These are phyloP conservation scores for Thamnaconus septentrionalis DNA, from an alignment of 2,113 vertebrate genomes.

Conservation along the genomic window DNA sequence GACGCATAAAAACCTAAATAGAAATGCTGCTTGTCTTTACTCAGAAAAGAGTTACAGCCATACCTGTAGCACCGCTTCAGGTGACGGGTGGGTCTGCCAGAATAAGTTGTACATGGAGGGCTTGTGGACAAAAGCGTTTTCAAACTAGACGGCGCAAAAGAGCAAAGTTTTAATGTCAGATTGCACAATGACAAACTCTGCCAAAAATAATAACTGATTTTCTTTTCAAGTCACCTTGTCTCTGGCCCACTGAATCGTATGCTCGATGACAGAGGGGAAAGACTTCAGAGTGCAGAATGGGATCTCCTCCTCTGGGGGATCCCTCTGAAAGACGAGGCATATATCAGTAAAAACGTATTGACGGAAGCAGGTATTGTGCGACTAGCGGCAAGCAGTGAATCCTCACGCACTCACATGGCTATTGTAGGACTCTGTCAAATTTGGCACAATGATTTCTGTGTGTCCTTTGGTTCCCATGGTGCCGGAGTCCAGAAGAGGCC, in stretches of 20 bases:
- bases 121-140: conserved; percentile 93
- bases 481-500: conserved; percentile 93
- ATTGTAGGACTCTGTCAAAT: conserved; percentile 95
- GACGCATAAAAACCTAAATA: neutral
- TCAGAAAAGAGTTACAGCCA: neutral
- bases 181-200: neutral
- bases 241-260: conserved; percentile 98
- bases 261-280: conserved; percentile 95
- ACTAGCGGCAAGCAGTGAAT: neutral
- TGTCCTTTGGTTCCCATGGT: conserved; percentile 99
- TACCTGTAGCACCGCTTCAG: conserved; percentile 90
- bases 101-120: conserved; percentile 95
- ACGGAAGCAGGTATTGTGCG: neutral
- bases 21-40: neutral
- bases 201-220: neutral
- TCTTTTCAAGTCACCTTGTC: conserved; percentile 84
- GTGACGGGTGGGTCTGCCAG: conserved; percentile 88
- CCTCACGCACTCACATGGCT: conserved; percentile 88
- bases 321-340: conserved; percentile 75
- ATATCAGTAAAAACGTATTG: neutral
- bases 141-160: conserved; percentile 82
- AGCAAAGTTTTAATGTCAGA: neutral
- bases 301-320: conserved; percentile 98
- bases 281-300: conserved; percentile 98
- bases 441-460: conserved; percentile 93